phyloP scores from a whole-genome alignment of 2,888 invertebrate genomes.

The Dinocampus coccinellae region DNA sequence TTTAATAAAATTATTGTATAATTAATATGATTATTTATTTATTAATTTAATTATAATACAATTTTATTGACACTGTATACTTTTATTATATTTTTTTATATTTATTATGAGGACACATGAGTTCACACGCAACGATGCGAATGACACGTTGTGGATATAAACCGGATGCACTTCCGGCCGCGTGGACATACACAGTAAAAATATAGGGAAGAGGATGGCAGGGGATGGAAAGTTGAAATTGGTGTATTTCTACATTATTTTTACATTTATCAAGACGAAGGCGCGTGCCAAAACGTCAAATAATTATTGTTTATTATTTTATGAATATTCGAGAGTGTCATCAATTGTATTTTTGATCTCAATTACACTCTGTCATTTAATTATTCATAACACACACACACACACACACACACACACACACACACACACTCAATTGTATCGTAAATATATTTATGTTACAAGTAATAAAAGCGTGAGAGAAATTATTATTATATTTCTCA shows the following conservation, averaged over 20 bases:
- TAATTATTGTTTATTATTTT: slow-evolving; percentile 36
- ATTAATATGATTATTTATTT: too few relatives aligned
- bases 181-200: slow-evolving; percentile 52
- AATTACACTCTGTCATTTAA: slow-evolving; percentile 18
- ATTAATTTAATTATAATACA: slow-evolving; percentile 4
- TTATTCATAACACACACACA: slow-evolving; percentile 28
- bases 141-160: slow-evolving; percentile 36
- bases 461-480: neutral
- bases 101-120: neutral
- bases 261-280: slow-evolving; percentile 49
- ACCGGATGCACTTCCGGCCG: slow-evolving; percentile 48
- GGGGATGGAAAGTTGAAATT: slow-evolving; percentile 44
- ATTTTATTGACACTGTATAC: neutral
- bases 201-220: slow-evolving; percentile 20
- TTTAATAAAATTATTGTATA: too few relatives aligned
- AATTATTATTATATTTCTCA: neutral
- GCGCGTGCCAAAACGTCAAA: slow-evolving; percentile 44
- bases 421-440: too few relatives aligned
- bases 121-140: slow-evolving; percentile 38
- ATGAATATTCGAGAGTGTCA: slow-evolving; percentile 27
- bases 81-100: neutral
- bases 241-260: too few relatives aligned
- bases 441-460: neutral
- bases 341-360: slow-evolving; percentile 36
- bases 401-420: slow-evolving; percentile 9